A percentile compares a stretch with the other conserved stretches of the same genome.
phyloP scores from a whole-genome alignment of 2,797 vertebrate genomes.

The Eulemur rubriventer region DNA sequence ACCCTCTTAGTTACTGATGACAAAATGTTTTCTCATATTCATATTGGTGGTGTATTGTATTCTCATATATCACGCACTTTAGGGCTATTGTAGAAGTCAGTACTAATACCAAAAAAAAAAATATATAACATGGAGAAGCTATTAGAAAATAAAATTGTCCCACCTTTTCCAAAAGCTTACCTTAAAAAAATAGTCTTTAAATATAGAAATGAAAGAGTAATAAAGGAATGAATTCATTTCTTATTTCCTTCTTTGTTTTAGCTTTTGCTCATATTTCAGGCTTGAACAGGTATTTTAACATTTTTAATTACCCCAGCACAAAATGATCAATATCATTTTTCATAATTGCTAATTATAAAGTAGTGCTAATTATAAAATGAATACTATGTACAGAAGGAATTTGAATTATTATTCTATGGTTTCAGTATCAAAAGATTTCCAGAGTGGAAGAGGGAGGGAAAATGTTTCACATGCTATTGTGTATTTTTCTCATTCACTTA shows the following conservation, averaged over 20 bases:
- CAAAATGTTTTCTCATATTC: conserved; percentile 8
- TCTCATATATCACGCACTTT: background rate
- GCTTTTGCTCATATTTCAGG: background rate
- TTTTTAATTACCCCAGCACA: background rate
- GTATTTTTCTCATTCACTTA: conserved; percentile 28
- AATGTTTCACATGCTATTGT: background rate
- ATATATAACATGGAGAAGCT: background rate
- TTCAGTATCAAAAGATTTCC: conserved; percentile 30
- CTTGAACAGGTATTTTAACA: background rate
- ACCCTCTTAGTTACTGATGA: background rate
- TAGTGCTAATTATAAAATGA: background rate
- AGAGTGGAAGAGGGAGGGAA: background rate
- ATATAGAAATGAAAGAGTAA: background rate
- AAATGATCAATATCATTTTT: conserved; percentile 7
- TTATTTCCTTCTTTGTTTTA: background rate
- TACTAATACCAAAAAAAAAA: background rate
- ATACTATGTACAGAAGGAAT: background rate
- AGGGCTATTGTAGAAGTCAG: background rate
- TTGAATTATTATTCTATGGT: background rate
- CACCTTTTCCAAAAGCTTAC: background rate
- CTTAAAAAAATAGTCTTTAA: background rate
- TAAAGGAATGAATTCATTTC: conserved; percentile 1
- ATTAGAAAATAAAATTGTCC: conserved; percentile 33
- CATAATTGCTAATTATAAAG: background rate
- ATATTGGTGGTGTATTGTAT: background rate